phyloP scores from a whole-genome alignment of 2,797 vertebrate genomes.

The Bradypus variegatus region DNA sequence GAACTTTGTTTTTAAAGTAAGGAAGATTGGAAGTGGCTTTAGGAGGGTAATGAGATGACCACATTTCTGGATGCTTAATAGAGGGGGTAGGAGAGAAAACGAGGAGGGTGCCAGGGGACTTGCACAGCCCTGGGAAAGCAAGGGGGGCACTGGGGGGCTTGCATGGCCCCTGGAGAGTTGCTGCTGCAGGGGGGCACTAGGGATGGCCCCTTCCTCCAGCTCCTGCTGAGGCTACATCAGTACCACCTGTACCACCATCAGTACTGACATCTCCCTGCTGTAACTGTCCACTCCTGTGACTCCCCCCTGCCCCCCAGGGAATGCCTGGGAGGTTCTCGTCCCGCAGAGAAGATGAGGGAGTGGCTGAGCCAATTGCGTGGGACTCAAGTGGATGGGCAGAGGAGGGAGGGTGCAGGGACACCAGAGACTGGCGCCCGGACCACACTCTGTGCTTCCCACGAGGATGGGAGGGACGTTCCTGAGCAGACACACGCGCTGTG shows the following conservation, averaged over 20 bases:
- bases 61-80: background rate
- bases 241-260: rapidly evolving
- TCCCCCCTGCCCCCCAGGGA: background rate
- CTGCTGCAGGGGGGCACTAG: background rate
- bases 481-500: rapidly evolving
- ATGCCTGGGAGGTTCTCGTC: background rate
- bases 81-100: background rate
- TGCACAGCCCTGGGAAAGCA: background rate
- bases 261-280: background rate
- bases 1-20: too few relatives aligned
- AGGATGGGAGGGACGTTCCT: rapidly evolving
- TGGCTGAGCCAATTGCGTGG: too few relatives aligned
- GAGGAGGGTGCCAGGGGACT: too few relatives aligned
- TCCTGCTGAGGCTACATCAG: background rate
- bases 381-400: rapidly evolving
- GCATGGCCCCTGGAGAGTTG: background rate
- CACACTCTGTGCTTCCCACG: rapidly evolving
- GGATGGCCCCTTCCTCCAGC: background rate
- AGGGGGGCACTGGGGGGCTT: too few relatives aligned
- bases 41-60: too few relatives aligned
- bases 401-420: background rate
- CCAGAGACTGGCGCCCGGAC: background rate
- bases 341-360: background rate
- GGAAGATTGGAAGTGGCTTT: too few relatives aligned
- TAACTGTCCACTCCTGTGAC: too few relatives aligned